These are phyloP conservation scores for Drosophila pegasa DNA, from an alignment of 2,888 invertebrate genomes.

Conservation along the genomic window DNA sequence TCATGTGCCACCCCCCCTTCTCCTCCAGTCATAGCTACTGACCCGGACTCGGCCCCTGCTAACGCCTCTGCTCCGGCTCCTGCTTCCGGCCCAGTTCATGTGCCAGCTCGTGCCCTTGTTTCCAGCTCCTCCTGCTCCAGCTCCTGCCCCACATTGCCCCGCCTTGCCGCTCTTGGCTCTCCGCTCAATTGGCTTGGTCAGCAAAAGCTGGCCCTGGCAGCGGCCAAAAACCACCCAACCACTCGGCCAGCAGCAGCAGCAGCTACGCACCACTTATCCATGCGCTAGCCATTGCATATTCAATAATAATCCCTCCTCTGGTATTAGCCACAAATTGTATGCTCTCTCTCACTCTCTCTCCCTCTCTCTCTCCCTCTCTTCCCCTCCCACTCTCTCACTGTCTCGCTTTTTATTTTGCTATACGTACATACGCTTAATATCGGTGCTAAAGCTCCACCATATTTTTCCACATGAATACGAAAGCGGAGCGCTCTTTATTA, in stretches of 20 bases:
- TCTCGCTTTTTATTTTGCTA: constrained; percentile 4
- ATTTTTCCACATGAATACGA: constrained; percentile 43
- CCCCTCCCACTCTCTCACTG: neutral
- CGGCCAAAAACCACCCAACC: neutral
- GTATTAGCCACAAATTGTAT: constrained; percentile 48
- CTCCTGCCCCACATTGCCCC: too few relatives aligned
- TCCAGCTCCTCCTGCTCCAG: neutral
- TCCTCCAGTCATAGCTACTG: neutral
- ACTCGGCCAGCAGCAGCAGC: constrained; percentile 1
- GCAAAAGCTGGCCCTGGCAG: constrained; percentile 18
- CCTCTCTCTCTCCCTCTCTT: neutral
- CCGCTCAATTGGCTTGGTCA: constrained; percentile 48
- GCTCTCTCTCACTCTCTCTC: neutral
- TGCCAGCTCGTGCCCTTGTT: too few relatives aligned
- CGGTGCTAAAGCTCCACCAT: constrained; percentile 35
- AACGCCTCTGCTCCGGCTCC: neutral
- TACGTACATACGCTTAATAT: constrained; percentile 29
- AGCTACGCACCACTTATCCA: constrained; percentile 36
- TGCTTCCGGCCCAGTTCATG: too few relatives aligned
- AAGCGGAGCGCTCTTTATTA: constrained; percentile 15
- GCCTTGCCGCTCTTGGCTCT: neutral
- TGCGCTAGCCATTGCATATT: constrained; percentile 36
- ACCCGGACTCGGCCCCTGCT: neutral
- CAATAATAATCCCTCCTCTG: constrained; percentile 54
- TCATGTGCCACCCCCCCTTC: constrained; percentile 25